Base-by-base conservation (phyloP, 2,797 vertebrate species). In the Phaenicophaeus curvirostris region DNA sequence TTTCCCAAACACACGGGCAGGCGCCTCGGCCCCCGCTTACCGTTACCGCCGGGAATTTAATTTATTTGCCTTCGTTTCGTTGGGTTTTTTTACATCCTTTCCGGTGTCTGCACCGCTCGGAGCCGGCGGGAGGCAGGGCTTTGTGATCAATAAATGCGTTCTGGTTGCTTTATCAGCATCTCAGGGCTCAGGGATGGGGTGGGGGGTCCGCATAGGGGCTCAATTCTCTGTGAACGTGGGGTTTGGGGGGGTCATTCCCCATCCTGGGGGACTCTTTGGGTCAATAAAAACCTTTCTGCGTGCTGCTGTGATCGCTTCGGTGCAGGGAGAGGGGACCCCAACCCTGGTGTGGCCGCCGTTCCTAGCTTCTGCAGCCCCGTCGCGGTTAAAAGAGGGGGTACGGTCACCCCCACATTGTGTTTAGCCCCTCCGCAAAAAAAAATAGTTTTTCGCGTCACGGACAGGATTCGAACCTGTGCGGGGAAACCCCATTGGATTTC, bases 401-500 rank as follows among this genome's bases (percentile, higher is more conserved):
- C n/a, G n/a, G n/a, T n/a, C n/a, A n/a, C n/a, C n/a, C n/a, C n/a
- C n/a, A n/a, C n/a, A n/a, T n/a, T n/a, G n/a, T n/a, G n/a, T n/a
- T n/a, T n/a, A n/a, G n/a, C n/a, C n/a, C n/a, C n/a, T n/a, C n/a
- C n/a, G n/a, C n/a, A n/a, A n/a, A n/a, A n/a, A n/a, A n/a, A n/a
- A n/a, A n/a, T n/a, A n/a, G n/a, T n/a, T n/a, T n/a, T n/a, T n/a
- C n/a, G n/a, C 98, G 98, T 99, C 98, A 99, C 98, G 98, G 98
- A 98, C 98, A 99, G 98, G 98, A 99, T 98, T 98, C 98, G 98
- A 98, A 99, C 98, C 98, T 98, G 98, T 98, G 98, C 98, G 98
- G 98, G 98, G 98, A 98, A 98, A 98, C 98, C 98, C 98, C 98
- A 99, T 98, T 99, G 98, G 98, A 99, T 99, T 99, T 99, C 98